Evolutionary conservation across 1,140 invertebrate species (phyloP).

Genomic region (Calliphora vicina): DNA sequence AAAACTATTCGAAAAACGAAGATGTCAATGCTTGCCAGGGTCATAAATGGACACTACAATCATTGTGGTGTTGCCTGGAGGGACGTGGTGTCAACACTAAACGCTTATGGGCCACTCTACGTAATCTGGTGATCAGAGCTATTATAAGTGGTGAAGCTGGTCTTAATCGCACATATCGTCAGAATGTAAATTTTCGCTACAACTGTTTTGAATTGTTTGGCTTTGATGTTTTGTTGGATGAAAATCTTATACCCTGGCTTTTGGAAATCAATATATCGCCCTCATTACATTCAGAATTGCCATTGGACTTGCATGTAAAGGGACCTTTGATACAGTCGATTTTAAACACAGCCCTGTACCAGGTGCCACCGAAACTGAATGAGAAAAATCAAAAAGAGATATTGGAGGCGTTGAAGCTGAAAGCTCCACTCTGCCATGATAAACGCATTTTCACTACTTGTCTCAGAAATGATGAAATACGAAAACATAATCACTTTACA

Average conservation of each 20-base stretch:
- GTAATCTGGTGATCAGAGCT: constrained; percentile 84
- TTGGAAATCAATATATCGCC: constrained; percentile 98
- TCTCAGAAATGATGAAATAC: constrained; percentile 71
- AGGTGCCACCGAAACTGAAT: constrained; percentile 63
- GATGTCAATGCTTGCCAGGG: constrained; percentile 84
- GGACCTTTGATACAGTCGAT: constrained; percentile 88
- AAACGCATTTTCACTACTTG: constrained; percentile 72
- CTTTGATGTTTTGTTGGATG: constrained; percentile 83
- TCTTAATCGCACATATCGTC: constrained; percentile 74
- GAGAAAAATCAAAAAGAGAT: constrained; percentile 65
- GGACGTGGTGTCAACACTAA: constrained; percentile 77
- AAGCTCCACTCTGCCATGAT: constrained; percentile 70
- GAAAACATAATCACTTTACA: constrained; percentile 72
- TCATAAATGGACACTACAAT: constrained; percentile 88
- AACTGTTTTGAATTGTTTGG: constrained; percentile 86
- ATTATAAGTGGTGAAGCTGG: constrained; percentile 80
- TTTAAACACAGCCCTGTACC: constrained; percentile 89
- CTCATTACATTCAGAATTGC: constrained; percentile 89
- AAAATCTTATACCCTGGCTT: constrained; percentile 90
- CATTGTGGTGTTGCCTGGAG: constrained; percentile 78
- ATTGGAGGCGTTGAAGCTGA: constrained; percentile 62
- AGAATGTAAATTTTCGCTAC: constrained; percentile 77
- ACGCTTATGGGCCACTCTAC: constrained; percentile 80
- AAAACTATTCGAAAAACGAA: constrained; percentile 85
- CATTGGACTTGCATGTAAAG: constrained; percentile 94